Conservation (phyloP, 2,888 invertebrate genomes). For the Heliconius ismenius region DNA sequence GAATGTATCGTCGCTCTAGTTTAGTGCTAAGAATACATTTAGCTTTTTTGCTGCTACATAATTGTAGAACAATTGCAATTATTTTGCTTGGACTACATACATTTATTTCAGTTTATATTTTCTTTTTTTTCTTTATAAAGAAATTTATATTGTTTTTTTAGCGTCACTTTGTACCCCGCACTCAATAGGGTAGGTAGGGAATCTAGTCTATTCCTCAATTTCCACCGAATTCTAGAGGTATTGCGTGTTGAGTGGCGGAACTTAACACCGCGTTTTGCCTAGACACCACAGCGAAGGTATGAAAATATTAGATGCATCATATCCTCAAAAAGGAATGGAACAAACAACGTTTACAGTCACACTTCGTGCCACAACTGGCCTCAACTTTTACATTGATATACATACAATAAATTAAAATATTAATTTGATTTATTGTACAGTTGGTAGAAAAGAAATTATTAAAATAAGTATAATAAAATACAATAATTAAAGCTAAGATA, state of each 20-base stretch:
- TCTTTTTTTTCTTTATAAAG: neutral
- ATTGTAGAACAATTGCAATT: conserved; percentile 4
- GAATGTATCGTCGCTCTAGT: conserved; percentile 23
- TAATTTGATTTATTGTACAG: neutral
- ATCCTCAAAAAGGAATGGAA: too few relatives aligned
- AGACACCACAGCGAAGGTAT: too few relatives aligned
- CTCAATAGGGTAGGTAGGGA: too few relatives aligned
- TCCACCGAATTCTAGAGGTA: too few relatives aligned
- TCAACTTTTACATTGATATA: neutral
- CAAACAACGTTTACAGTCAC: too few relatives aligned
- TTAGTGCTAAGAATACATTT: conserved; percentile 17
- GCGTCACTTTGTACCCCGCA: too few relatives aligned
- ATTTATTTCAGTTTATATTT: neutral
- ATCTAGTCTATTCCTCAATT: too few relatives aligned
- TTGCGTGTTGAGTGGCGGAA: too few relatives aligned
- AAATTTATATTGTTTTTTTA: neutral
- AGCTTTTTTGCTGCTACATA: neutral
- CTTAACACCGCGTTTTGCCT: too few relatives aligned
- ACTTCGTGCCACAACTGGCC: too few relatives aligned
- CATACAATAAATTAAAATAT: neutral
- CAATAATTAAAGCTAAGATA: too few relatives aligned
- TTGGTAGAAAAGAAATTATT: neutral
- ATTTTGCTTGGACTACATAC: neutral
- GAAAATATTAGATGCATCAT: too few relatives aligned
- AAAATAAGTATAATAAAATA: neutral